Evolutionary conservation across 2,113 vertebrate genomes (phyloP), one percentile per base, ranked within the genome.

Genomic region (Gymnarchus niloticus): DNA sequence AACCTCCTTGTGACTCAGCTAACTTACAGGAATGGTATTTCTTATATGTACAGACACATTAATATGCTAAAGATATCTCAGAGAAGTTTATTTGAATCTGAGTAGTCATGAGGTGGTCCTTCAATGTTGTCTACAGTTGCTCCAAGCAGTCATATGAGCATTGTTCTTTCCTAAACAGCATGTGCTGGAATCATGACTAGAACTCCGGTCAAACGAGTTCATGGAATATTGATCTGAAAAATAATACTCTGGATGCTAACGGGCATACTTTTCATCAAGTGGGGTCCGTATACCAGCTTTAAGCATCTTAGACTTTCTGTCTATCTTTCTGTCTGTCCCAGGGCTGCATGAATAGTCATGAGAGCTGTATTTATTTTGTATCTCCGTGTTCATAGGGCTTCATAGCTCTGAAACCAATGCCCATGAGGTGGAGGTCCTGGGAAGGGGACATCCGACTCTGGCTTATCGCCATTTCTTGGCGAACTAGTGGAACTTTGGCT

Each of bases 391-490:
- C 81, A 46, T 54, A 59, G 33, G 25, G 82, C 21, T 52, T 81
- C 77, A 81, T 51, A 51, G 77, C 77, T 81, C 82, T 41, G 17
- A 57, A 51, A 33, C 28, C 14, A 84, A 76, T 54, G 49, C 83
- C 61, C 83, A 73, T 28, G 59, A 84, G 83, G 25, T 51, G 44
- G 46, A 44, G 57, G 61, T 33, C 83, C 56, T 49, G 83, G 83
- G 83, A 25, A 84, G 19, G 37, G 56, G 41, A 48, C 83, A 84
- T 57, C 83, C 57, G 61, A 84, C 49, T 10, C 65, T 84, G 83
- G 83, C 83, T 19, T 9, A 0, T 54, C 6, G 83, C 85, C 87
- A 88, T 76, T 80, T 83, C 80, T 23, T 85, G 57, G 85, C 85
- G 44, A 85, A 52, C 56, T 80, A 73, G 80, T 61, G 80, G 48